Evolutionary conservation across 2,888 invertebrate species (phyloP).

Genomic region (Lithophane ornitopus): DNA sequence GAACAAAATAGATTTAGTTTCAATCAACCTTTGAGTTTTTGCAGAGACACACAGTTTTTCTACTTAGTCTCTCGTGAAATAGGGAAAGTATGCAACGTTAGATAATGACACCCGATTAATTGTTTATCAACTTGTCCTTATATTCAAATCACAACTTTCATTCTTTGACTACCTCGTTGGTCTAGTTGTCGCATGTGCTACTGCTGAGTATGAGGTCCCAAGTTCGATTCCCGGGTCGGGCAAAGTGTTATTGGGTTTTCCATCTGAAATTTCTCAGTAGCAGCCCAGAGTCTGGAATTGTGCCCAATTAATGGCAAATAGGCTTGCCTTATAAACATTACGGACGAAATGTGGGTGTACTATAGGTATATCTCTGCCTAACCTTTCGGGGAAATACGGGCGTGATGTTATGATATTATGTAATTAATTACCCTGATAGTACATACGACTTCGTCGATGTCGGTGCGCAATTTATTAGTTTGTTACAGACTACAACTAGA

Average conservation of each 20-base stretch:
- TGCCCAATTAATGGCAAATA: too few relatives aligned
- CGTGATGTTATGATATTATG: too few relatives aligned
- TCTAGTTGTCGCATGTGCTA: too few relatives aligned
- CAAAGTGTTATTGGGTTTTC: too few relatives aligned
- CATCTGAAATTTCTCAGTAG: too few relatives aligned
- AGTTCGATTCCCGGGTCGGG: too few relatives aligned
- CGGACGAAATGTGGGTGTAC: too few relatives aligned
- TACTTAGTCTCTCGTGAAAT: not conserved
- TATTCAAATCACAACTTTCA: not conserved
- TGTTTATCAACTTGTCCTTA: not conserved
- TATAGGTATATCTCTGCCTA: too few relatives aligned
- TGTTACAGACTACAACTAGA: conserved; percentile 10
- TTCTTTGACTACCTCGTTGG: not conserved
- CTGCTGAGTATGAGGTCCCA: too few relatives aligned
- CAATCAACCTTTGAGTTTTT: conserved; percentile 17
- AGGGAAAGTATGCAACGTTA: not conserved
- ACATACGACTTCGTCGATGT: not conserved
- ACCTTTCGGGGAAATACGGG: too few relatives aligned
- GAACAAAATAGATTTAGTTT: conserved; percentile 41
- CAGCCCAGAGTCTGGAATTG: too few relatives aligned
- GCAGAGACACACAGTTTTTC: not conserved
- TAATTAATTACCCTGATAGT: not conserved
- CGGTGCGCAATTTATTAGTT: not conserved
- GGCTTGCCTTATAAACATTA: too few relatives aligned
- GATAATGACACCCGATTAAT: not conserved